Evolutionary conservation across 2,888 invertebrate genomes (phyloP), one percentile per base, ranked within the genome.

Genomic region (Syritta pipiens): DNA sequence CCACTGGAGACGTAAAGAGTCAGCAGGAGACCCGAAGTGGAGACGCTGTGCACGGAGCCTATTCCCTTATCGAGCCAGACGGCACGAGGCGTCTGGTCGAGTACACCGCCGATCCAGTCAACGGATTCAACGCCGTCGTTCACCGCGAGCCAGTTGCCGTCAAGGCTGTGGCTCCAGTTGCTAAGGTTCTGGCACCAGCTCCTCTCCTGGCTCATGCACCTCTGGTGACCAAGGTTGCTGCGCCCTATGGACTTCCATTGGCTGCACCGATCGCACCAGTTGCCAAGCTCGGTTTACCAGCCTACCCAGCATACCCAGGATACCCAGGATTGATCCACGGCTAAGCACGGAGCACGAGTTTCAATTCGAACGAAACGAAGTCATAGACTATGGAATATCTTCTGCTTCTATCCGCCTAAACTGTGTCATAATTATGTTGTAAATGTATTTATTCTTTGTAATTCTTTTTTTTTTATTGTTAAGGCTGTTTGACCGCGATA

Each of bases 81-180:
- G 91, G 91, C 82, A 90, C 90, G 68, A 87, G 90, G 75, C 89
- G 91, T 75, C 87, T 90, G 83, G 91, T 91, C 9, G 90, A 91
- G 83, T 91, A 91, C 86, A 90, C 90, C 57, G 91, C 91, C 55
- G 91, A 91, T 86, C 91, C 91, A 44, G 88, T 90, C 67, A 89
- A 91, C 83, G 91, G 91, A 51, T 91, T 91, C 89, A 91, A 91
- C 83, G 91, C 91, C 68, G 90, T 91, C 40, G 91, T 91, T 12
- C 90, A 89, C 82, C 89, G 89, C 53, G 89, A 90, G 83, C 90
- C 90, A 12, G 84, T 90, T 4, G 88, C 85, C 2, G 86, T 86
- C 2, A 89, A 90, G 84, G 88, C 87, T 7, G 85, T 88, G 30
- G 87, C 88, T 26, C 86, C 86, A 79, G 71, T 83, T 46, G 84